Percentiles rank a stretch among this genome's conserved stretches.
phyloP scores from a whole-genome alignment of 2,888 invertebrate genomes.

The Coecobrya sp. region DNA sequence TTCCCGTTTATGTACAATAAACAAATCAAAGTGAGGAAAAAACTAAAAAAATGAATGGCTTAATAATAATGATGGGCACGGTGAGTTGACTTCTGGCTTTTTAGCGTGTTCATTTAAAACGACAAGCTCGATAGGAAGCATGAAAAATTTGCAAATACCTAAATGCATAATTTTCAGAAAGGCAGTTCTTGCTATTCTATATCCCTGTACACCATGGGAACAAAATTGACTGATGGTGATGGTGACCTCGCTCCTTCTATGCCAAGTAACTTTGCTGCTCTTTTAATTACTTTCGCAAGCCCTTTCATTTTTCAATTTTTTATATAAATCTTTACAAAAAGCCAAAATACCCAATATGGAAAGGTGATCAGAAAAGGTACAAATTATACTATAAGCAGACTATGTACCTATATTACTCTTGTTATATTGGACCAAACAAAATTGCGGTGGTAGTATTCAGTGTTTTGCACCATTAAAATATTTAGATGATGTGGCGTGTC shows the following conservation, averaged over 20 bases:
- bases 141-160: slow-evolving; percentile 6
- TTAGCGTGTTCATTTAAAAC: neutral
- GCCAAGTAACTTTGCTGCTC: neutral
- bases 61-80: neutral
- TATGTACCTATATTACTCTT: neutral
- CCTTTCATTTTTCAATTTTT: neutral
- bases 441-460: neutral
- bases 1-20: slow-evolving; percentile 9
- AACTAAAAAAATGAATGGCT: neutral
- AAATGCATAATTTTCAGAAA: neutral
- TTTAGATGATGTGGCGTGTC: neutral
- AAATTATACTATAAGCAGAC: neutral
- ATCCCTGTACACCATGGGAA: neutral
- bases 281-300: slow-evolving; percentile 35
- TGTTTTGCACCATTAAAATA: slow-evolving; percentile 20
- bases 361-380: neutral
- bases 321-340: neutral
- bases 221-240: neutral
- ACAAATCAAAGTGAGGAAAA: neutral
- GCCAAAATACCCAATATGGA: neutral
- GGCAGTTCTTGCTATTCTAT: neutral
- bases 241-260: slow-evolving; percentile 2
- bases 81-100: neutral
- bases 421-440: slow-evolving; percentile 16
- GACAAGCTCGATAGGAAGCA: neutral